Evolutionary conservation across 2,888 invertebrate species (phyloP).

Genomic region (Cantharis rufa): DNA sequence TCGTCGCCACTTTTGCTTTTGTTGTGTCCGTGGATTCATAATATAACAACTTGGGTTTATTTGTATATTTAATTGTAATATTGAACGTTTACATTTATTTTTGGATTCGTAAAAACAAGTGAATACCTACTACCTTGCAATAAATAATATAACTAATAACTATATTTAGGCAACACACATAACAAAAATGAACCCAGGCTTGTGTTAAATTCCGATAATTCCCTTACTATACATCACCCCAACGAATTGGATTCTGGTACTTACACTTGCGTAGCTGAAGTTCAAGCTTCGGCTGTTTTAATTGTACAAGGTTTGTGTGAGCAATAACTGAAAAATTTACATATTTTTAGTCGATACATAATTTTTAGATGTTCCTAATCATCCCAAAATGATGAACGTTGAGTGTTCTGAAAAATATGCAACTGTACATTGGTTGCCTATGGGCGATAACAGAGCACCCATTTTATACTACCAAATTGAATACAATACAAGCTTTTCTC

Average conservation of each 20-base stretch:
- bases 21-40: too few species aligned
- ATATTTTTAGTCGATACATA: constrained; percentile 17
- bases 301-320: constrained; percentile 79
- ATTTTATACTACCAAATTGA: constrained; percentile 89
- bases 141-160: too few species aligned
- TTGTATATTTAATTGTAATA: too few species aligned
- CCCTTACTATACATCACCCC: constrained; percentile 91
- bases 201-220: constrained; percentile 85
- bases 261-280: constrained; percentile 91
- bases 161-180: too few species aligned
- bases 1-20: too few species aligned
- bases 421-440: constrained; percentile 82
- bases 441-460: constrained; percentile 93
- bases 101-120: too few species aligned
- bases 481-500: constrained; percentile 85
- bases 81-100: too few species aligned
- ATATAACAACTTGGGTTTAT: too few species aligned
- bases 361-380: constrained; percentile 81
- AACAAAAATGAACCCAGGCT: constrained; percentile 84
- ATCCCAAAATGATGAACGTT: constrained; percentile 71
- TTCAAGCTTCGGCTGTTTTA: constrained; percentile 82
- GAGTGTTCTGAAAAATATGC: constrained; percentile 75
- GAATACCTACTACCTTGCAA: too few species aligned
- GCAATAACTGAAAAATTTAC: neutral
- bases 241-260: constrained; percentile 92